Conservation (phyloP, 2,888 invertebrate species). For the Amphipoea oculea region DNA sequence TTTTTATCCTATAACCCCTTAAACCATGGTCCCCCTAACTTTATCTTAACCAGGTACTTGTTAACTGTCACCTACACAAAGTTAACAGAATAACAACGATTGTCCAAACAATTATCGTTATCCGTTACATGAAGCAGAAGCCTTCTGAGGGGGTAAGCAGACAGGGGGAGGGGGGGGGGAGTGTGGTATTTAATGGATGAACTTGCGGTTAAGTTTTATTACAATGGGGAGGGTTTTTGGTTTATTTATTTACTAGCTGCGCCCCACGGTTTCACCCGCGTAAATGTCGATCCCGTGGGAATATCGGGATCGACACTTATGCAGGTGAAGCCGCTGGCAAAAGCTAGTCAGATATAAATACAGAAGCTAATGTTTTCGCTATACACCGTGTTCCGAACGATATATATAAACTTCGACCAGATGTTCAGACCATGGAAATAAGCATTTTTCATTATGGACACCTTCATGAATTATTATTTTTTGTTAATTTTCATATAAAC, state of each 20-base stretch:
- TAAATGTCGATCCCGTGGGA: no score
- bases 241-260: conserved; percentile 34
- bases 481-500: no score
- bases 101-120: conserved; percentile 68
- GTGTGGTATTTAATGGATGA: conserved; percentile 48
- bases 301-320: no score
- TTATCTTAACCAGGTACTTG: conserved; percentile 52
- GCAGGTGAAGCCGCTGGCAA: no score
- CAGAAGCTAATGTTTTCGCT: no score
- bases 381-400: no score
- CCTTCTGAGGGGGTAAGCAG: conserved; percentile 11
- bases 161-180: not conserved
- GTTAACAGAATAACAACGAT: conserved; percentile 61
- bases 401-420: no score
- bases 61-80: conserved; percentile 62
- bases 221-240: conserved; percentile 28
- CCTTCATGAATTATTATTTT: no score
- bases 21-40: conserved; percentile 20
- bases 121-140: conserved; percentile 64
- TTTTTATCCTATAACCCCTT: not conserved
- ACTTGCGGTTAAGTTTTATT: conserved; percentile 47
- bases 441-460: no score
- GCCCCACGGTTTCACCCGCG: no score
- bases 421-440: no score
- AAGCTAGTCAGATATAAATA: no score